phyloP scores from a whole-genome alignment of 2,888 invertebrate species.

The Stramonita haemastoma region DNA sequence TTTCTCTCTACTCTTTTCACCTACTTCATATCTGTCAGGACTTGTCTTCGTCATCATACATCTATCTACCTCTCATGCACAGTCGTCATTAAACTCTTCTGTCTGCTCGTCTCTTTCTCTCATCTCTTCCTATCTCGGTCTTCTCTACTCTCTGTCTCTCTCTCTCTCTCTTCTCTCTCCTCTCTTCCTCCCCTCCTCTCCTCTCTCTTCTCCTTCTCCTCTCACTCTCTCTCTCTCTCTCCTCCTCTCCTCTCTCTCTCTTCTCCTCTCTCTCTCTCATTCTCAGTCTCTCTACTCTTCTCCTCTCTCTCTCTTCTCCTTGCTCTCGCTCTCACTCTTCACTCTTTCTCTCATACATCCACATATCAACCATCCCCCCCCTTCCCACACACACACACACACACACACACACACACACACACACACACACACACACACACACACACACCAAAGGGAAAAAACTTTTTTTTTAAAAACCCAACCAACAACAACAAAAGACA shows the following conservation, averaged over 20 bases:
- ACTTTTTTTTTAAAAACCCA: too few species aligned
- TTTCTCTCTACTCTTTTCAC: too few species aligned
- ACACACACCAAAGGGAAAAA: neutral
- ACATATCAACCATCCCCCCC: too few species aligned
- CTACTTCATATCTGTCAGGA: too few species aligned
- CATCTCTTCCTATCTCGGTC: neutral
- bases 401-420: neutral
- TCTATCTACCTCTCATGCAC: too few species aligned
- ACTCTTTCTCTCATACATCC: neutral
- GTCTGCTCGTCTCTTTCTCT: neutral
- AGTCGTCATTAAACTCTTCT: too few species aligned
- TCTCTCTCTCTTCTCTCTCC: conserved; percentile 39
- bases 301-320: neutral
- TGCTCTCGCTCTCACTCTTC: neutral
- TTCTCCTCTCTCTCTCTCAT: neutral
- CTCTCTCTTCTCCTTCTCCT: neutral
- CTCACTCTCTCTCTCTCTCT: conserved; percentile 5
- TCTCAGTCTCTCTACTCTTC: neutral
- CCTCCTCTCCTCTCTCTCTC: neutral
- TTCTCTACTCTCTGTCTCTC: conserved; percentile 20
- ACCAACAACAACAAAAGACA: too few species aligned
- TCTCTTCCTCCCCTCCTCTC: conserved; percentile 34
- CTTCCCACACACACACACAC: neutral
- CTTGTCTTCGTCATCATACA: too few species aligned
- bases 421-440: conserved; percentile 1